Base-by-base conservation (phyloP, 2,797 vertebrate species). In the Saxicola maurus region DNA sequence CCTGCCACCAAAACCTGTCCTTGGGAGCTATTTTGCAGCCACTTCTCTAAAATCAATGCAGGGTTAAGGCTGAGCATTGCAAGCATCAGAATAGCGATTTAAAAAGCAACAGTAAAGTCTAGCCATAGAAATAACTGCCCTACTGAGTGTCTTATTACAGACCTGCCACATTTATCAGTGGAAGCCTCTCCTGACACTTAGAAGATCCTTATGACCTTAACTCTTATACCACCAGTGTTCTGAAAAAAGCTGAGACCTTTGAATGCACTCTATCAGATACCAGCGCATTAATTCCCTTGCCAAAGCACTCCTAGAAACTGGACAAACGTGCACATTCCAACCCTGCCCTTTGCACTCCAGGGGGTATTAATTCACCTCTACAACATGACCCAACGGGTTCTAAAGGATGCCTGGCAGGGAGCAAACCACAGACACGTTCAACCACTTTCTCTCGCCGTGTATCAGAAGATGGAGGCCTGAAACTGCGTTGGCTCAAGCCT, bases 311-410 rank as follows among this genome's bases (percentile, higher is more conserved):
- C 72, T 6, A 56, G 71, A 57, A 64, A 30, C 4, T 1, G 37
- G 37, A 17, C 43, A 87, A 75, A 82, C 1, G 49, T 8, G 49
- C 28, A 10, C 64, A 43, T 40, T 77, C 45, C 66, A 69, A 5
- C 2, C 13, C 27, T 4, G 9, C 15, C 49, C 56, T 42, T 1
- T 3, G 4, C 5, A 0, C 20, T 28, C 30, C 66, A 43, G 4
- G 0, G 2, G 16, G 25, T 27, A 42, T 24, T 31, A 45, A 55
- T 25, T 21, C 73, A 68, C 69, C 28, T 52, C 66, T 5, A 5
- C 48, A 77, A 61, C 48, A 12, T 0, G 24, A 82, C 4, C 42
- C 65, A 48, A 28, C 1, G 10, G 16, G 35, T 16, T 45, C 73
- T n/a, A 21, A 64, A 48, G 16, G 53, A 64, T 16, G 48, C 62